Evolutionary conservation across 2,113 vertebrate genomes (phyloP).

Genomic region (Labrus mixtus): DNA sequence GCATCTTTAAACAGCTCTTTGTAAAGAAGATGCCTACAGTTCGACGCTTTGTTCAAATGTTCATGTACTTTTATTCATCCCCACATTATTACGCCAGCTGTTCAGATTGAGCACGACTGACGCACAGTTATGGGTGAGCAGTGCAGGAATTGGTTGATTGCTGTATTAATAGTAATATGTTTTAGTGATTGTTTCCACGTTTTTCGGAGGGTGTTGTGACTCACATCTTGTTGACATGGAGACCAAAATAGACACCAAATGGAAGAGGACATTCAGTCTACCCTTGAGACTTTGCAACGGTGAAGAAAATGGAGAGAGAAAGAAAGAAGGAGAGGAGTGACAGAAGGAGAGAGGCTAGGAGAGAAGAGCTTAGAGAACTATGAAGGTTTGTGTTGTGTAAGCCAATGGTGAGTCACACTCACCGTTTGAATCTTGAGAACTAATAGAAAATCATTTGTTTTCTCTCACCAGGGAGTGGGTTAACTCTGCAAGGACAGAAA

Average conservation of each 20-base stretch:
- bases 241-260: conserved; percentile 80
- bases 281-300: conserved; percentile 77
- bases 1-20: conserved; percentile 57
- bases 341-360: conserved; percentile 65
- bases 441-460: conserved; percentile 80
- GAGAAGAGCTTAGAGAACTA: conserved; percentile 71
- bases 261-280: conserved; percentile 79
- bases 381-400: conserved; percentile 80
- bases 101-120: conserved; percentile 52
- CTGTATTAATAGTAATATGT: conserved; percentile 69
- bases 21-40: conserved; percentile 52
- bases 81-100: conserved; percentile 53
- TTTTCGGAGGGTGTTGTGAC: conserved; percentile 75
- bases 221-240: conserved; percentile 81
- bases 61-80: conserved; percentile 43
- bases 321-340: conserved; percentile 71
- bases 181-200: conserved; percentile 70
- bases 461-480: conserved; percentile 72
- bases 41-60: conserved; percentile 40
- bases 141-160: conserved; percentile 51
- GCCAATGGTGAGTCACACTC: conserved; percentile 80
- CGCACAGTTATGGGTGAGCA: conserved; percentile 27
- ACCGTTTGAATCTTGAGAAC: conserved; percentile 78
- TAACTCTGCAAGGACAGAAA: conserved; percentile 74
- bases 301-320: conserved; percentile 72